These are phyloP conservation scores for Sminthopsis crassicaudata DNA, from an alignment of 2,113 vertebrate genomes.

Conservation along the genomic window DNA sequence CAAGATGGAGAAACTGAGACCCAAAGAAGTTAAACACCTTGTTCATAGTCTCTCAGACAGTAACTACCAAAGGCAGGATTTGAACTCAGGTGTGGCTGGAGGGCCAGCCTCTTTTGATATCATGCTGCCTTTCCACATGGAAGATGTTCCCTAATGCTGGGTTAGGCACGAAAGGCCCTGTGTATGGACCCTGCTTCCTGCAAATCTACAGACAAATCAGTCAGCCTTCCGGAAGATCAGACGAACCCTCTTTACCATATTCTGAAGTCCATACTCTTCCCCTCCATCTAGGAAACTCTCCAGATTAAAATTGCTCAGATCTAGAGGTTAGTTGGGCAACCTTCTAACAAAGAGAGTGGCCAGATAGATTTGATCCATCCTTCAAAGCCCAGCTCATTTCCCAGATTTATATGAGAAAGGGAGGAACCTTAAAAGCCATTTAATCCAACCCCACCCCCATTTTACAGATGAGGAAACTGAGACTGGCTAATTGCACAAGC, in stretches of 20 bases:
- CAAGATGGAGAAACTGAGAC: neutral
- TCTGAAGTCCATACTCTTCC: neutral
- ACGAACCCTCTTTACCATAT: too few relatives aligned
- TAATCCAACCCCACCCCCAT: neutral
- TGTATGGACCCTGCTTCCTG: too few relatives aligned
- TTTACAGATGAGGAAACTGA: neutral
- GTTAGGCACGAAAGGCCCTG: too few relatives aligned
- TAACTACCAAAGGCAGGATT: neutral
- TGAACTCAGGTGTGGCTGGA: too few relatives aligned
- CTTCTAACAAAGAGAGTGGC: neutral
- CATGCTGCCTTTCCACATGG: too few relatives aligned
- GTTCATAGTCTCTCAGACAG: neutral
- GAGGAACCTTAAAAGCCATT: neutral
- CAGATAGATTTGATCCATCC: neutral
- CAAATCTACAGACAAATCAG: too few relatives aligned
- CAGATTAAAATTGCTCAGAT: neutral
- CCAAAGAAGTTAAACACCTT: neutral
- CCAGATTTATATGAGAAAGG: neutral
- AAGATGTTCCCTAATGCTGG: too few relatives aligned
- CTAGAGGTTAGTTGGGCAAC: neutral
- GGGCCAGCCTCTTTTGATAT: too few relatives aligned
- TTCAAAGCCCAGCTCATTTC: neutral
- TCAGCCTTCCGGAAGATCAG: too few relatives aligned
- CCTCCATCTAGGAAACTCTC: too few relatives aligned
- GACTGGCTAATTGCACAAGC: neutral